Percentiles rank a stretch among this genome's conserved stretches.
These are phyloP conservation scores for Prorops nasuta DNA, from an alignment of 1,140 invertebrate genomes.

Conservation along the genomic window DNA sequence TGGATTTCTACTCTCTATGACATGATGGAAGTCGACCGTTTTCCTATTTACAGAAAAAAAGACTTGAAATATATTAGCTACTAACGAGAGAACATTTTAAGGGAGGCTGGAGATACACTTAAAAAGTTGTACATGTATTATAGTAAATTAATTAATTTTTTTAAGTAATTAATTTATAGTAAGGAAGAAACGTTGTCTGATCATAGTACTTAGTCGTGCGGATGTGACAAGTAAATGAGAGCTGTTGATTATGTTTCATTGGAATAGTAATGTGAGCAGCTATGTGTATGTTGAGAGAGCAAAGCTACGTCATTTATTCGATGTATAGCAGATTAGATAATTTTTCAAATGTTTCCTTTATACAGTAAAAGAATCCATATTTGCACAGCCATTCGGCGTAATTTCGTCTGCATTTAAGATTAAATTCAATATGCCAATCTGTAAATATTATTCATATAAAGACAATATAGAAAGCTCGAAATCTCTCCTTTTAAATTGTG, in stretches of 20 bases:
- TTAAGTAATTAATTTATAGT: slow-evolving; percentile 55
- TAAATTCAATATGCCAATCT: slow-evolving; percentile 16
- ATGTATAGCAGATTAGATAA: slow-evolving; percentile 17
- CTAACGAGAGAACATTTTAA: slow-evolving; percentile 35
- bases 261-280: slow-evolving; percentile 14
- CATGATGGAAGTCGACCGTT: slow-evolving; percentile 47
- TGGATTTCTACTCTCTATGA: slow-evolving; percentile 42
- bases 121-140: slow-evolving; percentile 51
- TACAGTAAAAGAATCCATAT: slow-evolving; percentile 18
- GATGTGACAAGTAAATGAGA: slow-evolving; percentile 24
- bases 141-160: slow-evolving; percentile 52
- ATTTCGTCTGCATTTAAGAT: slow-evolving; percentile 29
- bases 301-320: slow-evolving; percentile 20
- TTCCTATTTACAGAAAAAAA: slow-evolving; percentile 40
- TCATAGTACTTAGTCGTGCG: slow-evolving; percentile 37
- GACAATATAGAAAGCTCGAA: slow-evolving; percentile 20
- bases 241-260: slow-evolving; percentile 21
- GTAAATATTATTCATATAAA: slow-evolving; percentile 29
- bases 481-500: too few species aligned
- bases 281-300: slow-evolving; percentile 20
- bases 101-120: slow-evolving; percentile 44
- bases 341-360: slow-evolving; percentile 20
- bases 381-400: slow-evolving; percentile 15
- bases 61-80: slow-evolving; percentile 28
- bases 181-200: slow-evolving; percentile 37